Evolutionary conservation across 2,888 invertebrate genomes (phyloP), one percentile per base, ranked within the genome.

Genomic region (Pediacus dermestoides): DNA sequence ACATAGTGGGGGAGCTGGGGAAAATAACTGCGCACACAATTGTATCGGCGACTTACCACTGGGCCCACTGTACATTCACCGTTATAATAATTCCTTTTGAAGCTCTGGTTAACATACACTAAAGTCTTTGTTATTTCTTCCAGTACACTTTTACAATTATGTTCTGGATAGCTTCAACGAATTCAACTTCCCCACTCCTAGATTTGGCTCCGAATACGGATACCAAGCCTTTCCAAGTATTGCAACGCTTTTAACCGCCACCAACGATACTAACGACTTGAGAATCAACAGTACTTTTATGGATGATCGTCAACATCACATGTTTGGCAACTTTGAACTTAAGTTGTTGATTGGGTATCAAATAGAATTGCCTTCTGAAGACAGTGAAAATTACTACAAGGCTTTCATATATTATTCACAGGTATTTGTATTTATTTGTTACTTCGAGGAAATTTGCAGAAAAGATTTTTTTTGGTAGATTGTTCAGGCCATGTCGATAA

Each of bases 191-290:
- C 88, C 88, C 0, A 76, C 77, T 8, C 81, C 93, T 0, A 76
- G 97, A 55, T 96, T 97, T 68, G 82, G 85, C 2, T 95, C 97
- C 0, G 99, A 99, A 68, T 99, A 92, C 63, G 99, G 99, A 1
- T 85, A 88, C 50, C 96, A 97, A 68, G 88, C 94, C 0, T 72
- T 89, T 47, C 94, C 96, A 0, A 82, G 85, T 1, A 64, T 82
- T 10, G 71, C 74, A 22, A 81, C 90, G 0, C 74, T 89, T 68
- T 62, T 71, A 27, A 74, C 76, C 9, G 82, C 81, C 0, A 74
- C 79, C 1, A 70, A 71, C 9, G 64, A 69, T 2, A 55, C 61
- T 1, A 66, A 42, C n/a, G 78, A 82, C 63, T 72, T 81, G 15
- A 53, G 61, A 8, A 49, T 77, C 4, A 57, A 69, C 1, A 81